Base-by-base conservation (phyloP, 2,888 invertebrate genomes). In the Archips xylosteana region DNA sequence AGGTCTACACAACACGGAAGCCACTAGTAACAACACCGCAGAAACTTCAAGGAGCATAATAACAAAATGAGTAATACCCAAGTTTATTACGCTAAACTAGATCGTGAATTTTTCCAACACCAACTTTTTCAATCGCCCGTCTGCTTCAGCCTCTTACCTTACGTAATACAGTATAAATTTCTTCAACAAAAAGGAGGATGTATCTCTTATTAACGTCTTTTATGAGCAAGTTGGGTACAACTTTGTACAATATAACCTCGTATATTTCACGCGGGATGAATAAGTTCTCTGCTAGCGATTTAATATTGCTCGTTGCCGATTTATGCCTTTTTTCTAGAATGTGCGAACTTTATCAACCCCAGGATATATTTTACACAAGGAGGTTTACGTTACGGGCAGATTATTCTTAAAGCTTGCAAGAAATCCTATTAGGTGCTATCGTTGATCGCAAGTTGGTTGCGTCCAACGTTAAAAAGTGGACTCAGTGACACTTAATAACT, bases 121-220 rank as follows among this genome's bases (percentile, higher is more conserved):
- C 15, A 61, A 71, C 60, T 71, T 60, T 66, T 71, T 60, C 66
- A 54, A 67, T 62, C 54, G 62, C 34, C 9, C 9, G 60, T 67
- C 47, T 72, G n/a, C 36, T 4, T 5, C 34, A 23, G 67, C 5
- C 5, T 15, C 65, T 66, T 67, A 62, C 9, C 15, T 3, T 45
- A 45, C 13, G 61, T 72, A 67, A 67, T 67, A 72, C 60, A 66
- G 47, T 36, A 45, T 23, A 67, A 72, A 67, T 72, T 39, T 62
- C 45, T 23, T 32, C 15, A 47, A 34, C 36, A 67, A 72, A 62
- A 72, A 67, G 47, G 51, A 2, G 49, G 64, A 45, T 23, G 42
- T 42, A 57, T 64, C 39, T 65, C 71, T 62, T 72, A 72, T 67
- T 67, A 72, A 72, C 66, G 45, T 67, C 62, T 67, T 72, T 72